A percentile compares a stretch with the other conserved stretches of the same genome.
Evolutionary conservation across 2,888 invertebrate genomes (phyloP).

Genomic region (Oxyscelio sp.): DNA sequence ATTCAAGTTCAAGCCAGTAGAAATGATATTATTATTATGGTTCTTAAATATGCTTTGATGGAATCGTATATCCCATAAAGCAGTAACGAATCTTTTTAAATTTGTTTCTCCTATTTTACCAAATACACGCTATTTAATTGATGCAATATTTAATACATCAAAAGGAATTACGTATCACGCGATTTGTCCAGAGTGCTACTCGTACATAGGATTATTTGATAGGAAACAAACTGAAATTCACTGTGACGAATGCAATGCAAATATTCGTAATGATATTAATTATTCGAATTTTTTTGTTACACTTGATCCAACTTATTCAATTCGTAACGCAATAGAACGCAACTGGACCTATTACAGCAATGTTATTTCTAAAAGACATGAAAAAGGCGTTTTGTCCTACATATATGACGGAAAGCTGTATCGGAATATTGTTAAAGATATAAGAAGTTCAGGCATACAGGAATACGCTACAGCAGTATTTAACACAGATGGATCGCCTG

Average conservation of each 20-base stretch:
- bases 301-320: background rate
- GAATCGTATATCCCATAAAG: background rate
- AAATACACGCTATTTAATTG: slow-evolving; percentile 14
- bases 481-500: slow-evolving; percentile 30
- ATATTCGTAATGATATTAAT: background rate
- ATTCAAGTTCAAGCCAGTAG: slow-evolving; percentile 3
- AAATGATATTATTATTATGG: background rate
- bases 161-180: slow-evolving; percentile 3
- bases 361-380: background rate
- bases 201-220: background rate
- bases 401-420: slow-evolving; percentile 23
- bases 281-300: background rate
- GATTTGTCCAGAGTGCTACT: slow-evolving; percentile 12
- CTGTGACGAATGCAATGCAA: slow-evolving; percentile 9
- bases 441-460: background rate
- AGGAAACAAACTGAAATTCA: background rate
- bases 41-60: background rate
- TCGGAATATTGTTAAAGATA: background rate
- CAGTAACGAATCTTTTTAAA: background rate
- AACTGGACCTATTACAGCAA: background rate
- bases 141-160: background rate
- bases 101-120: background rate
- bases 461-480: slow-evolving; percentile 14
- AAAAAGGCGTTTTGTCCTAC: background rate
- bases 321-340: background rate